Base-by-base conservation (phyloP, 1,140 invertebrate species). In the Phenacoccus solenopsis region DNA sequence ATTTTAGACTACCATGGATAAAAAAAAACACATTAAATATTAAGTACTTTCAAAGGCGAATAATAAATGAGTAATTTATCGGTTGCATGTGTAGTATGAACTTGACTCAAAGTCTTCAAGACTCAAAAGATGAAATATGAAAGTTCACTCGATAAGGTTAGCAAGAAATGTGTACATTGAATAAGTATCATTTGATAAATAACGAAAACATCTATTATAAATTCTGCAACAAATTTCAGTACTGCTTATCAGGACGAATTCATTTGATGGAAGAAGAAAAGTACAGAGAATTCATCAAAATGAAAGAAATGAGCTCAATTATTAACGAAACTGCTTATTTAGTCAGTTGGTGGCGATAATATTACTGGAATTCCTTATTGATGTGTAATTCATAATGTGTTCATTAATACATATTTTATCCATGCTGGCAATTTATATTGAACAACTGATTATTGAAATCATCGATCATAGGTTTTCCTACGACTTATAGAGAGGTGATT, bases 291-390 rank as follows among this genome's bases (percentile, higher is more conserved):
- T 71, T 71, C 27, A 69, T 71, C 13, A 59, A 38, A 32, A 68
- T 67, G 56, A 68, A 68, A 49, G 70, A 71, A 69, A 38, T 56
- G 16, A 67, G 67, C 25, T 10, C 24, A n/a, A 69, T 71, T 30
- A 61, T 71, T 32, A 71, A 71, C 24, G 67, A 71, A 71, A 71
- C 57, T 27, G 49, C 67, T 10, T n/a, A n/a, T n/a, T 71, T 49
- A 9, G 68, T 71, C 22, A 57, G 68, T 12, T 71, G 70, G 70
- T 71, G 38, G 38, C 13, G 20, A 49, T 49, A n/a, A 49, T 49
- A 9, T 49, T 49, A 49, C 30, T 5, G 5, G 5, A 32, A 13
- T 5, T 32, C 5, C 30, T 32, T 32, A 49, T 3, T n/a, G 5
- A 49, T n/a, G n/a, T n/a, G 20, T 49, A n/a, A 49, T 3, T 49